A percentile compares a stretch with the other conserved stretches of the same genome.
These are phyloP conservation scores for Timandra comae DNA, from an alignment of 2,888 invertebrate species.

Conservation along the genomic window DNA sequence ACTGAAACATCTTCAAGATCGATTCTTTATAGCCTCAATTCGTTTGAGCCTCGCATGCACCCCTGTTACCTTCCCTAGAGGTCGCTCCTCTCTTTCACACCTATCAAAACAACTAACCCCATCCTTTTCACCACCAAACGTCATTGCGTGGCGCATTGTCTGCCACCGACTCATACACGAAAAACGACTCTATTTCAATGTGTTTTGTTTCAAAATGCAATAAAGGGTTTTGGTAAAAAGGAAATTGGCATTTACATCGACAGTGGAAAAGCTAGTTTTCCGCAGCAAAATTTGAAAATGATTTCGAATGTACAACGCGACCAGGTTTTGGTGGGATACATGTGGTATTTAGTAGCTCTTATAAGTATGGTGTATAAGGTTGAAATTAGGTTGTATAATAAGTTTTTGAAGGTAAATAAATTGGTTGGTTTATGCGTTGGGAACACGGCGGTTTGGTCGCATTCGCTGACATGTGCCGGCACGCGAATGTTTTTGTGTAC, in stretches of 20 bases:
- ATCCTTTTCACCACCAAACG: conserved; percentile 58
- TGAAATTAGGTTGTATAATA: conserved; percentile 19
- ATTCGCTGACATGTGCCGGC: conserved; percentile 69
- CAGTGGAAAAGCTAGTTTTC: conserved; percentile 73
- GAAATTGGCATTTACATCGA: conserved; percentile 72
- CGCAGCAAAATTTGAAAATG: conserved; percentile 67
- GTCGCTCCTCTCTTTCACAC: conserved; percentile 41
- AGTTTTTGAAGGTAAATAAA: conserved; percentile 27
- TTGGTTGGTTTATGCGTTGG: conserved; percentile 46
- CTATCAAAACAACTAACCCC: conserved; percentile 27
- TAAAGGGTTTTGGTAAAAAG: conserved; percentile 38
- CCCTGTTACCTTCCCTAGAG: conserved; percentile 54
- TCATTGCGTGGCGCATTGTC: conserved; percentile 75
- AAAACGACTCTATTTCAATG: conserved; percentile 29
- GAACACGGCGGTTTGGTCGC: conserved; percentile 47
- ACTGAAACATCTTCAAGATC: conserved; percentile 58
- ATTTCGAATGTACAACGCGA: conserved; percentile 46
- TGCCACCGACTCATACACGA: conserved; percentile 28
- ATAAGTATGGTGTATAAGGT: conserved; percentile 28
- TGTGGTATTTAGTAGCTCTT: conserved; percentile 3
- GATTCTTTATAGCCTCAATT: conserved; percentile 59
- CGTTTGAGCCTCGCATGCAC: conserved; percentile 61
- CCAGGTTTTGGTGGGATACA: conserved; percentile 27
- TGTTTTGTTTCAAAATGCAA: conserved; percentile 32
- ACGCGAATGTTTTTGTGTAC: conserved; percentile 68